Percentiles rank a stretch among this genome's conserved stretches.
These are phyloP conservation scores for Sternotherus odoratus DNA, from an alignment of 2,797 vertebrate genomes.

Conservation along the genomic window DNA sequence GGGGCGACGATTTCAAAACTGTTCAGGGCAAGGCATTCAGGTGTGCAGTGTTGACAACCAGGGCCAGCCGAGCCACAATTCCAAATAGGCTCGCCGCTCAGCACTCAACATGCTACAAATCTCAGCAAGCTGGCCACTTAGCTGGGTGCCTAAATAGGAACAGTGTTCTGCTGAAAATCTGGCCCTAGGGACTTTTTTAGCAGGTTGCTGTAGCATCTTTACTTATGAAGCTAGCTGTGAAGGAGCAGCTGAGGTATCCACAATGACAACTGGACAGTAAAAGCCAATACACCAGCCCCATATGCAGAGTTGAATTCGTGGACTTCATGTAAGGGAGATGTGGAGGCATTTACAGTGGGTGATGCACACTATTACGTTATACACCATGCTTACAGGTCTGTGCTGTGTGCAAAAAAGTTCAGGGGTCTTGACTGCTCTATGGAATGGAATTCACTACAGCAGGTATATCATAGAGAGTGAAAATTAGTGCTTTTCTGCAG, in stretches of 20 bases:
- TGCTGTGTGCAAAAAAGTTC: not conserved
- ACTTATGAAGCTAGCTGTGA: not conserved
- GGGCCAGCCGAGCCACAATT: not conserved
- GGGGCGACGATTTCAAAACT: not conserved
- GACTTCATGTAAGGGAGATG: not conserved
- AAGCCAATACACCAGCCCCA: not conserved
- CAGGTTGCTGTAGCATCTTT: not conserved
- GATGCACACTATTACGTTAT: not conserved
- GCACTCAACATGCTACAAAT: not conserved
- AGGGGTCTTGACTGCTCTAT: not conserved
- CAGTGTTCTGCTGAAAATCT: not conserved
- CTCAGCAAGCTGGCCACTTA: not conserved
- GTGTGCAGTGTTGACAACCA: not conserved
- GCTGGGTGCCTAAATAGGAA: slow-evolving; percentile 1
- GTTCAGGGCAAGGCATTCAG: not conserved
- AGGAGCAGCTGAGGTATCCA: not conserved
- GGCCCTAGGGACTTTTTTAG: not conserved
- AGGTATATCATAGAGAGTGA: not conserved
- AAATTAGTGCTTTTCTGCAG: not conserved
- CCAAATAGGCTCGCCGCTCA: not conserved
- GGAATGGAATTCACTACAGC: not conserved
- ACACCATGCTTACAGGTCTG: not conserved
- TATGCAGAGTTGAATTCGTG: not conserved
- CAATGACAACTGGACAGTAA: not conserved
- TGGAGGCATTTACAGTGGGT: not conserved